phyloP scores from a whole-genome alignment of 92 coral and sea anemone species.

The Heteractis magnifica region DNA sequence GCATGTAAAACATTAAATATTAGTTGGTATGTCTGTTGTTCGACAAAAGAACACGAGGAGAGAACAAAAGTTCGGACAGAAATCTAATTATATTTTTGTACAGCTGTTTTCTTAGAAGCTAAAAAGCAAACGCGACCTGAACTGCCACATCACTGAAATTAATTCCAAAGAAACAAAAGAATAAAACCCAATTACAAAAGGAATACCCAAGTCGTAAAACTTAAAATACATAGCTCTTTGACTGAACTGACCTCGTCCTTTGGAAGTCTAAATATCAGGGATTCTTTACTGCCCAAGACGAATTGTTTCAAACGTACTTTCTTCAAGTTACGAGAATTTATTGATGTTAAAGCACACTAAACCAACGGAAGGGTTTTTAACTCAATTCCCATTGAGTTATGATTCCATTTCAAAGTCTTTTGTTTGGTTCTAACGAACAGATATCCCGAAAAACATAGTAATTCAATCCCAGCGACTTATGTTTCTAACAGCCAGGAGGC shows the following conservation, averaged over 20 bases:
- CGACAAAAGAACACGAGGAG: background rate
- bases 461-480: background rate
- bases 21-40: background rate
- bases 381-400: background rate
- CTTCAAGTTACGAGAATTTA: background rate
- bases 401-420: background rate
- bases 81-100: background rate
- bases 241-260: background rate
- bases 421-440: background rate
- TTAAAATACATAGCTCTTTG: background rate
- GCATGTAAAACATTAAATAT: background rate
- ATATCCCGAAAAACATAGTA: background rate
- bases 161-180: conserved; percentile 1
- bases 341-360: background rate
- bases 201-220: background rate
- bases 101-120: background rate
- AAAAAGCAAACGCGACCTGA: background rate
- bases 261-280: background rate
- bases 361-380: background rate
- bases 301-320: background rate
- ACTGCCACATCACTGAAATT: background rate
- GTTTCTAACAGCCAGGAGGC: background rate
- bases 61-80: background rate
- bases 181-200: background rate
- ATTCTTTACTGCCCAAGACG: background rate